Evolutionary conservation across 2,797 vertebrate species (phyloP).

Genomic region (Momotus momota): DNA sequence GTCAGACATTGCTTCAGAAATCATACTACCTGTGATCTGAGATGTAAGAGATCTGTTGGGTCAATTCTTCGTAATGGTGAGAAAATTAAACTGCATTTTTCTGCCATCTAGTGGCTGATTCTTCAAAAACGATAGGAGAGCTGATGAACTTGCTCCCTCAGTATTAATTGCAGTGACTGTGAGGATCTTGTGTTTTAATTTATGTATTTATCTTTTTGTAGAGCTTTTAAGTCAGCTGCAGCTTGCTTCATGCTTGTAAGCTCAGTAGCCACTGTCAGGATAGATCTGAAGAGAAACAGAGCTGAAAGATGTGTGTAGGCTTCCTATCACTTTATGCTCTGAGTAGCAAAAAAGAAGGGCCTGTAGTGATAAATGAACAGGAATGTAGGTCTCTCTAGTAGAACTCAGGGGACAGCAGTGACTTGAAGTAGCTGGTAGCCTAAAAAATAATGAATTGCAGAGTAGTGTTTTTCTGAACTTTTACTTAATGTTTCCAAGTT

Average conservation of each 20-base stretch:
- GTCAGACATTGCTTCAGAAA: not conserved
- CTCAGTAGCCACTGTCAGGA: not conserved
- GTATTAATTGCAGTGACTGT: not conserved
- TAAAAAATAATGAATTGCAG: not conserved
- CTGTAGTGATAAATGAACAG: not conserved
- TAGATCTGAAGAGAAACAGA: not conserved
- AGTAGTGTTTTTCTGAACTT: not conserved
- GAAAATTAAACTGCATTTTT: conserved; percentile 35
- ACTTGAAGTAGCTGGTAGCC: not conserved
- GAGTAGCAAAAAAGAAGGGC: not conserved
- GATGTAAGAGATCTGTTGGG: not conserved
- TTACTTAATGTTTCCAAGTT: not conserved
- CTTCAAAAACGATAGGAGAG: not conserved
- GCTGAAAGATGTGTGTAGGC: not conserved
- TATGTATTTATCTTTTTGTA: not conserved
- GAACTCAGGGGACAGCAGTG: not conserved
- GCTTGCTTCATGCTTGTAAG: not conserved
- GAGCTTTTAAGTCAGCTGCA: not conserved
- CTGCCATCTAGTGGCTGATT: conserved; percentile 67
- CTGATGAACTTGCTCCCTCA: not conserved
- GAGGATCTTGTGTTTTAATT: not conserved
- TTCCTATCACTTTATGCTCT: not conserved
- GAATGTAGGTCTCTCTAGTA: not conserved
- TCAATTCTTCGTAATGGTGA: not conserved
- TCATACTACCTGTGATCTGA: not conserved